Base-by-base conservation (phyloP, 2,113 vertebrate species). In the Nasalis larvatus region DNA sequence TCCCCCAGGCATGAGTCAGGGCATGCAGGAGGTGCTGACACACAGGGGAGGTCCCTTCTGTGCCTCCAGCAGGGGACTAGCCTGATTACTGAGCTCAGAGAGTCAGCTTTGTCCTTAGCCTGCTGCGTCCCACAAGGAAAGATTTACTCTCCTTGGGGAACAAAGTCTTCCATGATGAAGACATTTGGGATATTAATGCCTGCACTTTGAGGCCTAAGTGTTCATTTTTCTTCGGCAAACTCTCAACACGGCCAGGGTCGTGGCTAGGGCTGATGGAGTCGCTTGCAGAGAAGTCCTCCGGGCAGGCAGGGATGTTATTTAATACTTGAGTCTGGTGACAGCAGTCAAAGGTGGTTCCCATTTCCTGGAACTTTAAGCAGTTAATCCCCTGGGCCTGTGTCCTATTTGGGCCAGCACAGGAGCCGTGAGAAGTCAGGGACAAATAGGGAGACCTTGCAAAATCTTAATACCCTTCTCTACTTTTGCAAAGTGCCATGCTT, bases 381-480 rank as follows among this genome's bases (percentile, higher is more conserved):
- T 80, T 94, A 89, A 90, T 97, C 97, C 97, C 94, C 73, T 60
- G 96, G 77, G 82, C 4, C 86, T 86, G 42, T 66, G 13, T 88
- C 93, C 58, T 52, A 42, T 18, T 54, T 17, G 16, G 87, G 27
- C 45, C 54, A 69, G 86, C 60, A 80, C 45, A 71, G 89, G 52
- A 92, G 18, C 45, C 94, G 84, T 88, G 77, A 96, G 97, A 97
- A 96, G 91, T 42, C 92, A 98, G 96, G 87, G 82, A 98, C 86
- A 96, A 96, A 95, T 58, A 98, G 88, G 71, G 96, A 98, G 97
- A 86, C 3, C 88, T 86, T 91, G 96, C 56, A 56, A 96, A 98
- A 97, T 77, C 86, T 74, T 89, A 89, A 85, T 13, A 91, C 40
- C 97, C 98, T 98, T 97, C 94, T 91, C 93, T 98, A 95, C 95